phyloP scores from a whole-genome alignment of 2,888 invertebrate genomes.

The Oxyscelio sp. region DNA sequence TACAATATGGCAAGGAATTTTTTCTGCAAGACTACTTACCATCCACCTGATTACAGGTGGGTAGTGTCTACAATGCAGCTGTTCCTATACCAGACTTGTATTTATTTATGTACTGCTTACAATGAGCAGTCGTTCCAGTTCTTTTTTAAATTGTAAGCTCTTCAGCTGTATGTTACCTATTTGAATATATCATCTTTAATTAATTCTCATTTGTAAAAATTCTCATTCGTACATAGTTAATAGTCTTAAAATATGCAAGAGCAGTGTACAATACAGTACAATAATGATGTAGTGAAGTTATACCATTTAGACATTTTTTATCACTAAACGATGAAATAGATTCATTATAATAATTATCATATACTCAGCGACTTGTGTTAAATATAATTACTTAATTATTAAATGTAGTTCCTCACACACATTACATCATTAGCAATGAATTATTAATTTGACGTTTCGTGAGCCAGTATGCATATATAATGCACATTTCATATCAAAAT shows the following conservation, averaged over 20 bases:
- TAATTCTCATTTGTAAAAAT: constrained; percentile 41
- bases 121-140: constrained; percentile 55
- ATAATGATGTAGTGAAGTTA: background rate
- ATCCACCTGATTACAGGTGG: constrained; percentile 69
- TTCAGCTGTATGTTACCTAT: constrained; percentile 50
- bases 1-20: constrained; percentile 50
- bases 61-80: constrained; percentile 55
- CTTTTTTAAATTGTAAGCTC: constrained; percentile 43
- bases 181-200: constrained; percentile 50
- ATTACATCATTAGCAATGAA: background rate
- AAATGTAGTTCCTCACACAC: background rate
- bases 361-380: background rate
- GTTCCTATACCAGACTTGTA: constrained; percentile 54
- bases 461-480: background rate
- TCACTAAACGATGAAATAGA: background rate
- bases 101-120: constrained; percentile 68
- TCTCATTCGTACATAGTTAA: constrained; percentile 13
- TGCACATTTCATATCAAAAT: background rate
- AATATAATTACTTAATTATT: background rate
- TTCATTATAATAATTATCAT: background rate
- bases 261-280: background rate
- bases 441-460: background rate
- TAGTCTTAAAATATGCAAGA: background rate
- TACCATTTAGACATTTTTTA: background rate
- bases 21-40: constrained; percentile 38